Conservation (phyloP, 1,140 invertebrate genomes). For the Eueides isabella region DNA sequence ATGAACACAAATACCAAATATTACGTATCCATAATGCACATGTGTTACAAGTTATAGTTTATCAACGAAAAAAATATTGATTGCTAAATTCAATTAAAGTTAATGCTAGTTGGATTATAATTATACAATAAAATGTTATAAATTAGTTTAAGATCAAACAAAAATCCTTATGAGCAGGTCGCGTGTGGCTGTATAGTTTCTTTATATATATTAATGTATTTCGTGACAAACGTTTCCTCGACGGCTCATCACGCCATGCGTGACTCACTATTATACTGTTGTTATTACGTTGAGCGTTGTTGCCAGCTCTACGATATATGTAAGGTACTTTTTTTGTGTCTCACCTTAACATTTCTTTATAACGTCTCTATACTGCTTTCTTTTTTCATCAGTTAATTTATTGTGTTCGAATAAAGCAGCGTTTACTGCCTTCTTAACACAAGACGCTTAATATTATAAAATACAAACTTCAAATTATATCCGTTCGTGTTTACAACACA, state of each 20-base stretch:
- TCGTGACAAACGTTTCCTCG: constrained; percentile 70
- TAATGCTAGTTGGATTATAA: background rate
- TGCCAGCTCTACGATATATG: constrained; percentile 40
- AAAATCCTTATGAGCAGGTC: constrained; percentile 46
- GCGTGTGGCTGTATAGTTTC: constrained; percentile 42
- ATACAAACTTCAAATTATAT: background rate
- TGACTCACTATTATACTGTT: constrained; percentile 66
- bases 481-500: constrained; percentile 1
- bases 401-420: background rate
- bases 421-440: background rate
- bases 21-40: no score
- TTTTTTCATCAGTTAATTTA: constrained; percentile 7
- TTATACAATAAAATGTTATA: background rate
- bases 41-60: no score
- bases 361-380: background rate
- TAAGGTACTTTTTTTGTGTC: constrained; percentile 40
- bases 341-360: constrained; percentile 17
- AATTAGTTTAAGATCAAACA: constrained; percentile 32
- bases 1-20: no score
- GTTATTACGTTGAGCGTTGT: constrained; percentile 55
- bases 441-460: background rate
- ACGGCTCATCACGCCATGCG: constrained; percentile 66
- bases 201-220: constrained; percentile 56
- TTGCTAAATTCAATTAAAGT: no score
- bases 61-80: no score